phyloP scores from a whole-genome alignment of 2,888 invertebrate genomes.

The Parnassius mnemosyne region DNA sequence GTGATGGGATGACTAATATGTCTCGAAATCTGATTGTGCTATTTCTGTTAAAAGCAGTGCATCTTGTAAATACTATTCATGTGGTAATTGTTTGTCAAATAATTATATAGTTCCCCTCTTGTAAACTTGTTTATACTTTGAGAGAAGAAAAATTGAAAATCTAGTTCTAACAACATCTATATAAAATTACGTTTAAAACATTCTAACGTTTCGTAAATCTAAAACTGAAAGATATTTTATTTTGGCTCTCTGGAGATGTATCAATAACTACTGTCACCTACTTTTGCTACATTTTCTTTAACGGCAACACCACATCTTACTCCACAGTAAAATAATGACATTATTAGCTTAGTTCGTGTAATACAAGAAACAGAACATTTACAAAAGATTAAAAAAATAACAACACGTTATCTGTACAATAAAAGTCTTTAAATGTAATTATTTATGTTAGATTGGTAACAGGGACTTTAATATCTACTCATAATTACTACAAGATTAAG shows the following conservation, averaged over 20 bases:
- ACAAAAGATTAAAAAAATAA: constrained; percentile 3
- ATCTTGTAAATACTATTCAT: no score
- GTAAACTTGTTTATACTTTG: no score
- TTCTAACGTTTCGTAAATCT: no score
- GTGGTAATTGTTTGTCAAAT: no score
- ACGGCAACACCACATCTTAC: not conserved
- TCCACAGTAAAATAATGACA: not conserved
- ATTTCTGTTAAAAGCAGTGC: no score
- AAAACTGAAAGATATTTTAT: not conserved
- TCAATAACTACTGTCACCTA: not conserved
- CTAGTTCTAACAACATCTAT: no score
- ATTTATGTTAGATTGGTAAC: constrained; percentile 21
- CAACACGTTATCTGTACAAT: constrained; percentile 7
- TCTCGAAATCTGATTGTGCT: no score
- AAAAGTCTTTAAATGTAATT: constrained; percentile 7
- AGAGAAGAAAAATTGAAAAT: no score
- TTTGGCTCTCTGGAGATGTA: not conserved
- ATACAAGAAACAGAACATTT: not conserved
- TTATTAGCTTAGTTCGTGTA: not conserved
- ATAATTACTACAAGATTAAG: constrained; percentile 9
- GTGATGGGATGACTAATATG: no score
- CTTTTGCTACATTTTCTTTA: not conserved
- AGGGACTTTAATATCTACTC: constrained; percentile 14
- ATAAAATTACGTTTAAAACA: no score
- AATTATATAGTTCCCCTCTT: no score